Conservation (phyloP, 1,140 invertebrate genomes). For the Aphaenogaster rudis region DNA sequence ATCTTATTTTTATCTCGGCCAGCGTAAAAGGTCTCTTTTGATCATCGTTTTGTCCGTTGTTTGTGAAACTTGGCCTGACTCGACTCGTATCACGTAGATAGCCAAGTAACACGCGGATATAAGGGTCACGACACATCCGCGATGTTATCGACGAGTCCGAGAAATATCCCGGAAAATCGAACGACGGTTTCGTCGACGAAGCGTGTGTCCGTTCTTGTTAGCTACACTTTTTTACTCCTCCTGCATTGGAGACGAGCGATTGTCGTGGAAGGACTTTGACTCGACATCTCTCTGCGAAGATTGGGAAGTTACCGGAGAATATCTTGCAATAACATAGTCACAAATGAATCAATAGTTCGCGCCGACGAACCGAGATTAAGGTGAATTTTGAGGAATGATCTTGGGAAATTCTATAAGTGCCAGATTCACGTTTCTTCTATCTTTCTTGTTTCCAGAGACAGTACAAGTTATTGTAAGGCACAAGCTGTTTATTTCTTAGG, state of each 20-base stretch:
- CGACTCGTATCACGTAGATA: background rate
- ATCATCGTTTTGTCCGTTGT: background rate
- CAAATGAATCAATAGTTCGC: slow-evolving; percentile 3
- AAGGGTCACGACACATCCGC: background rate
- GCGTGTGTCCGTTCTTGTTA: slow-evolving; percentile 17
- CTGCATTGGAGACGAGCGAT: background rate
- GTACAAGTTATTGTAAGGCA: background rate
- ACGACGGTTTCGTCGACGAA: background rate
- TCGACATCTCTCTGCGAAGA: background rate
- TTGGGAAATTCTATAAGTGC: background rate
- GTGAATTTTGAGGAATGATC: background rate
- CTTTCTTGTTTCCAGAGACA: background rate
- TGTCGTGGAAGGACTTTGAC: background rate
- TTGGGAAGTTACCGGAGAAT: background rate
- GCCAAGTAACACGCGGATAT: background rate
- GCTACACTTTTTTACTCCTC: slow-evolving; percentile 14
- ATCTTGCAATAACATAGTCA: slow-evolving; percentile 2
- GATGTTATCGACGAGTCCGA: background rate
- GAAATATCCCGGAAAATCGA: background rate
- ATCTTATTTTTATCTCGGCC: slow-evolving; percentile 7
- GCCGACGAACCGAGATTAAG: background rate
- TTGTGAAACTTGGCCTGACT: background rate
- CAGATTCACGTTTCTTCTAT: background rate
- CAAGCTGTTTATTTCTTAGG: background rate
- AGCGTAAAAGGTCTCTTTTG: background rate